Evolutionary conservation across 2,113 vertebrate species (phyloP).

Genomic region (Ancistrus triradiatus): DNA sequence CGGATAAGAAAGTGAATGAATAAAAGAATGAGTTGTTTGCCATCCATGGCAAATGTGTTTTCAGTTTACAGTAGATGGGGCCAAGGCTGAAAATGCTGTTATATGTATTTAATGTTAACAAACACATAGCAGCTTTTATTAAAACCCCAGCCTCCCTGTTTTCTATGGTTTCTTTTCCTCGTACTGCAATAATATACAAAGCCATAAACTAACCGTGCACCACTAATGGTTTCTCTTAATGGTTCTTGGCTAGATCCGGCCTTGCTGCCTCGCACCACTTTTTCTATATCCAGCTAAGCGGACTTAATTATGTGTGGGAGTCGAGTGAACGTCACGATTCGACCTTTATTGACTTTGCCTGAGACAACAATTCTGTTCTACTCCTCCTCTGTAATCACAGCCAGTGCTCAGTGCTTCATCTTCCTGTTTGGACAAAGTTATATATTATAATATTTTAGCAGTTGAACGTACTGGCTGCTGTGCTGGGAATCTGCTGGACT

Average conservation of each 20-base stretch:
- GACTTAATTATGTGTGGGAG: conserved; percentile 36
- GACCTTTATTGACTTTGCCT: conserved; percentile 33
- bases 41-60: no score
- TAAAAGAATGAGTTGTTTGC: no score
- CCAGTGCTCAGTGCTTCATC: no score
- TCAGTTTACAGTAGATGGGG: no score
- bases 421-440: no score
- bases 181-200: background rate
- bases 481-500: background rate
- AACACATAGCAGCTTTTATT: background rate
- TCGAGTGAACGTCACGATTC: conserved; percentile 24
- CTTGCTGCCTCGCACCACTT: background rate
- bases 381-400: no score
- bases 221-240: conserved; percentile 22
- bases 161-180: no score
- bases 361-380: no score
- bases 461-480: background rate
- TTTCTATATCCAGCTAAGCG: background rate
- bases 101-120: background rate
- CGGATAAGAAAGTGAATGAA: no score
- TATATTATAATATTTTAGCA: no score
- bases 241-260: conserved; percentile 12
- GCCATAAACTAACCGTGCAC: conserved; percentile 8
- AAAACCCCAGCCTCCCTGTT: no score
- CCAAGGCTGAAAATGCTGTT: no score